Evolutionary conservation across 64 coral and sea anemone genomes (phyloP), one percentile per base, ranked within the genome.

Genomic region (Anthopleura sola): DNA sequence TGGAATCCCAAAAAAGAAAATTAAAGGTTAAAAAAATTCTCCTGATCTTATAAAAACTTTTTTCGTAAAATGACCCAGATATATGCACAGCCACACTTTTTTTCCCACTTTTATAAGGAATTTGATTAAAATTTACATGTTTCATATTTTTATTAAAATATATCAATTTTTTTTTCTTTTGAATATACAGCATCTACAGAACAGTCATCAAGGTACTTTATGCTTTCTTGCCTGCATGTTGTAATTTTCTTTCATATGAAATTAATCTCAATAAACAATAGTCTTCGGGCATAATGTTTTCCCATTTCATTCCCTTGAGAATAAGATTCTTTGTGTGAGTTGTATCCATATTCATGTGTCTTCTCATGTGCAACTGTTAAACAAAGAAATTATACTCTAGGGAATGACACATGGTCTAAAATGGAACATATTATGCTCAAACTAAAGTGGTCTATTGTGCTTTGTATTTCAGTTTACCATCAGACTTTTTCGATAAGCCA

Each of bases 401-500:
- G n/a, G n/a, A n/a, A n/a, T n/a, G n/a, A n/a, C n/a, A n/a, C n/a
- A n/a, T n/a, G n/a, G n/a, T n/a, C 46, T 48, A 11, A 48, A 48
- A 48, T 11, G 11, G 46, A 58, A 58, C 16, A 20, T 58, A 58
- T 20, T 20, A 17, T 17, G 4, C 5, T 21, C 55, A 58, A 20
- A 21, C 23, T 62, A n/a, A 62, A 62, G 16, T 9, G 58, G 7
- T 62, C 5, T 29, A 32, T 29, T 71, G 26, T 29, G 26, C 50
- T 2, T 34, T 15, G 23, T 71, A 71, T 32, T 79, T 79, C 31
- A 91, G 89, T 23, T 60, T 91, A 23, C 89, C 89, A 46, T 11
- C 83, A 79, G 83, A 80, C 56, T 91, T 91, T 37, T 86, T 91
- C 23, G 71, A 91, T 21, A 91, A 91, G 2, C 78, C 89, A 18